phyloP scores from a whole-genome alignment of 2,888 invertebrate species.

The Himalopsyche anomala region DNA sequence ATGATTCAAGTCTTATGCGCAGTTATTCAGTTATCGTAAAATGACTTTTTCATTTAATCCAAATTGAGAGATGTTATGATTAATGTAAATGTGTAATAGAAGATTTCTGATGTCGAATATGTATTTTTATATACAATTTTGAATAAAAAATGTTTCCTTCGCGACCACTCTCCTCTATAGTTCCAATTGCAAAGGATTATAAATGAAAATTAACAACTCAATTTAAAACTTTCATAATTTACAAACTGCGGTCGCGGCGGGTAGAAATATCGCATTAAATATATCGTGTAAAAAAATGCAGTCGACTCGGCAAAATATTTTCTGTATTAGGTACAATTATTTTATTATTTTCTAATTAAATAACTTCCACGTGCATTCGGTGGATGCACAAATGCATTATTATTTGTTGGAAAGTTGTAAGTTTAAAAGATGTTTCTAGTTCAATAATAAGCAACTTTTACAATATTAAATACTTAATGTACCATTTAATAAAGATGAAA shows the following conservation, averaged over 20 bases:
- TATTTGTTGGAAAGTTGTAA: conserved; percentile 23
- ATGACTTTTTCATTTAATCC: no score
- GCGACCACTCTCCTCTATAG: background rate
- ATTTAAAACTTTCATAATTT: conserved; percentile 58
- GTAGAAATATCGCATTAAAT: background rate
- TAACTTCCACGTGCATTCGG: background rate
- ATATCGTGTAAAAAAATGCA: background rate
- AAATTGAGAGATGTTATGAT: no score
- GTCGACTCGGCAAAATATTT: background rate
- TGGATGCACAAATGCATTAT: background rate
- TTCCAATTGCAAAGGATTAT: conserved; percentile 51
- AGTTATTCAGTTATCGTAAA: no score
- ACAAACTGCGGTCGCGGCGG: background rate
- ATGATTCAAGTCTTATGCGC: no score
- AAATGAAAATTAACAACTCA: conserved; percentile 58
- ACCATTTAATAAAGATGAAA: no score
- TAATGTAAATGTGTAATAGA: no score
- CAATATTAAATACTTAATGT: no score
- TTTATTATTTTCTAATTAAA: background rate
- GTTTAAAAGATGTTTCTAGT: background rate
- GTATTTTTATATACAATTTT: no score
- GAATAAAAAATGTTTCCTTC: no score
- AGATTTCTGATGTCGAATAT: no score
- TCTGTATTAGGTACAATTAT: background rate
- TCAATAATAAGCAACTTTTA: background rate